Evolutionary conservation across 2,888 invertebrate genomes (phyloP), one percentile per base, ranked within the genome.

Genomic region (Dynastes hyllus): DNA sequence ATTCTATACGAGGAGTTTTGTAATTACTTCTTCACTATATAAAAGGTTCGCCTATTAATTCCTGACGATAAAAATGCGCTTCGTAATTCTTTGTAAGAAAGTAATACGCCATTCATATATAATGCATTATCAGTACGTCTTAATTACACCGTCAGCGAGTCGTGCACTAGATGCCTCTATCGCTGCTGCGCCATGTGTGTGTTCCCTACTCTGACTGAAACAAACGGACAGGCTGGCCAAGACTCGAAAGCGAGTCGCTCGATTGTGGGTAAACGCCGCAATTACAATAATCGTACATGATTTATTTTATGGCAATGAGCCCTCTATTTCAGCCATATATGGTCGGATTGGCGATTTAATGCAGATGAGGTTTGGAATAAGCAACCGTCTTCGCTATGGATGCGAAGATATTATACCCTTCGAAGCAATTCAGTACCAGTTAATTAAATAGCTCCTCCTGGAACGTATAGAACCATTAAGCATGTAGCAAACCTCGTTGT

Each of bases 211-310:
- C 16, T 40, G 53, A 29, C 53, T 29, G 71, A 71, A 71, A 71
- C 71, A 75, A 75, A 75, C 73, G 73, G 40, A 75, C 45, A 61
- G 32, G 50, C 73, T 75, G 61, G 61, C 73, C 63, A 63, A 61
- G 61, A 61, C 45, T 75, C 29, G 67, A 69, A 69, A 77, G 51
- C 69, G 65, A 69, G 66, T 67, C 27, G 63, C 27, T 61, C 76
- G 61, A 58, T 69, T 58, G 58, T 77, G 66, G 76, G 76, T 79
- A 79, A 79, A 76, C 40, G 55, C 79, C 37, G 71, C 76, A 76
- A 79, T 79, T 79, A 79, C 73, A 75, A 70, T 79, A 79, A 79
- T 76, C 79, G 76, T 67, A 79, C 79, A 76, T 79, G 76, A 79
- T 79, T 79, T 79, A 79, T 79, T 65, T 69, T 75, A 75, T 45